Conservation (phyloP, 2,888 invertebrate species). For the Cantharis rufa region DNA sequence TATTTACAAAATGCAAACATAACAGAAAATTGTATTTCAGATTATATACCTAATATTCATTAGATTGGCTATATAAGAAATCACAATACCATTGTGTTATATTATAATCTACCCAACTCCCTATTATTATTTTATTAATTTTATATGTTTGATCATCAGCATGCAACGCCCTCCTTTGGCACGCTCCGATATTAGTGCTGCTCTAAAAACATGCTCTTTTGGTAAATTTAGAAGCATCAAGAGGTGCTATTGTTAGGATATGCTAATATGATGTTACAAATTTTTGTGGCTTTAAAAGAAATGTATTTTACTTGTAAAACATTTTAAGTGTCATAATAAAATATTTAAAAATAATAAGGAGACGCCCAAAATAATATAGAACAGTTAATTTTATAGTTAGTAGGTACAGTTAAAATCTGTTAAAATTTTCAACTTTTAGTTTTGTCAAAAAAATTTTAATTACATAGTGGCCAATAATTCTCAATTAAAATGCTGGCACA, state of each 20-base stretch:
- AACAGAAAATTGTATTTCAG: no score
- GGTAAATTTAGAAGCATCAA: no score
- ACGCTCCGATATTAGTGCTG: not conserved
- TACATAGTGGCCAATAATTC: not conserved
- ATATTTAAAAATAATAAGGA: not conserved
- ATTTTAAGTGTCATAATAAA: not conserved
- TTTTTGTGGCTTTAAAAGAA: not conserved
- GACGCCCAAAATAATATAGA: not conserved
- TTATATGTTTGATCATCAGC: not conserved
- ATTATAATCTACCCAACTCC: no score
- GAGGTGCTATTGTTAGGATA: not conserved
- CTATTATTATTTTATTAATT: no score
- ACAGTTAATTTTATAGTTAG: not conserved
- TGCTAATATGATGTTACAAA: not conserved
- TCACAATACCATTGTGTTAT: no score
- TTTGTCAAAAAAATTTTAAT: not conserved
- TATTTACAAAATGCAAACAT: no score
- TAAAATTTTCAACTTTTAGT: not conserved
- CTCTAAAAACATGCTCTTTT: no score
- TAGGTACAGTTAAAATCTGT: not conserved
- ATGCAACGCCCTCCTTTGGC: not conserved
- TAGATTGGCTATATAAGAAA: no score
- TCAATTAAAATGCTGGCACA: not conserved
- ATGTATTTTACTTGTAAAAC: not conserved
- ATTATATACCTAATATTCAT: no score